Conservation (phyloP, 2,113 vertebrate genomes). For the Zosterops pallidus region DNA sequence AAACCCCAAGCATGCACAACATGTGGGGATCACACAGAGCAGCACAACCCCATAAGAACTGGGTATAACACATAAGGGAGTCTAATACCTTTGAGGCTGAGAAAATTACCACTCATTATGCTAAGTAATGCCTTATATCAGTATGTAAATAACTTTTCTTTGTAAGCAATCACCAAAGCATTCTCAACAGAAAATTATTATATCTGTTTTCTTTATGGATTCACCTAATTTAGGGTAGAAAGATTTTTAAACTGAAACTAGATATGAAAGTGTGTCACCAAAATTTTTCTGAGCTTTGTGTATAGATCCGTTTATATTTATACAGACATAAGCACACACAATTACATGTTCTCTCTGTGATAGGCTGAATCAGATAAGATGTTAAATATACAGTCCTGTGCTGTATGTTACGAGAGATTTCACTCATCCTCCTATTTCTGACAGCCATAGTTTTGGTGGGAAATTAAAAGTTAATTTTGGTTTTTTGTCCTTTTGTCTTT, state of each 20-base stretch:
- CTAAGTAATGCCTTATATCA: conserved; percentile 63
- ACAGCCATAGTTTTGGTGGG: conserved; percentile 34
- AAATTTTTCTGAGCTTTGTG: conserved; percentile 20
- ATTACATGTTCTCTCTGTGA: conserved; percentile 8
- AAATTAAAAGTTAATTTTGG: conserved; percentile 76
- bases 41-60: neutral
- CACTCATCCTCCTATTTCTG: conserved; percentile 18
- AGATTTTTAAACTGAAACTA: conserved; percentile 37
- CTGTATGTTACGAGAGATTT: conserved; percentile 17
- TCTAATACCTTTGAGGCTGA: conserved; percentile 6
- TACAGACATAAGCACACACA: neutral
- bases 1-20: neutral
- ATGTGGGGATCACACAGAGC: neutral
- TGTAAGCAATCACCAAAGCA: conserved; percentile 52
- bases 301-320: conserved; percentile 4
- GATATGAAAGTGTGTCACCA: conserved; percentile 1
- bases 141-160: conserved; percentile 64
- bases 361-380: conserved; percentile 45
- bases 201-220: conserved; percentile 64
- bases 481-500: conserved; percentile 72
- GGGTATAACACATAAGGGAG: neutral
- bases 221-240: conserved; percentile 53
- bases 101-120: conserved; percentile 58
- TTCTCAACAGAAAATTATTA: conserved; percentile 65
- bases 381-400: conserved; percentile 25